Evolutionary conservation across 2,888 invertebrate species (phyloP), one percentile per base, ranked within the genome.

Genomic region (Tachina lurida): DNA sequence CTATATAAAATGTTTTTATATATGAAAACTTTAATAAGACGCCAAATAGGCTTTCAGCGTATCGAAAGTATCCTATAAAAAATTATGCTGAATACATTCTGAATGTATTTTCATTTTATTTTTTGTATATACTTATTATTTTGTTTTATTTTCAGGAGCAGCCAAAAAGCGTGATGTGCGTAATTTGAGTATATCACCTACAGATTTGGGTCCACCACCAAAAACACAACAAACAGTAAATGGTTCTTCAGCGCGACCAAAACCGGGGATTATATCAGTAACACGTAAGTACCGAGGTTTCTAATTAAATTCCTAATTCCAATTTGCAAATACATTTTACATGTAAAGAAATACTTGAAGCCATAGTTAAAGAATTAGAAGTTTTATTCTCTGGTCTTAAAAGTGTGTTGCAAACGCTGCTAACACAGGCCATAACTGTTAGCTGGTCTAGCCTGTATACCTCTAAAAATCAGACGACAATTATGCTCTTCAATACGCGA

Each of bases 401-500:
- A 7, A 31, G 31, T 31, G 5, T 31, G 31, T 31, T 31, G 31
- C 31, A 31, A 4, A 31, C 2, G 2, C 31, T 31, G 7, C 2
- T 87, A 89, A 88, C 95, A 96, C 89, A 93, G 94, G 52, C 95
- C 94, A 19, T 95, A 94, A 39, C 95, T 95, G 91, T 94, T 95
- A 4, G 94, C 93, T 13, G 95, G 95, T 88, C 95, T 94, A 0
- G 95, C 95, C 17, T 94, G 93, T 85, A 95, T 94, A n/a, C 95
- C 95, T 9, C 96, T 93, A 84, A 93, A 93, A 85, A 95, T 93
- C 93, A 96, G 94, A 52, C 96, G 93, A 90, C 96, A 96, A 17
- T 94, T 92, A 87, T 96, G 95, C 90, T 96, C 96, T 90, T 96
- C 96, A 52, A 97, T 90, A 84, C 97, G 93, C 71, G 93, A 91